Conservation (phyloP, 1,140 invertebrate species). For the Megalopta genalis region DNA sequence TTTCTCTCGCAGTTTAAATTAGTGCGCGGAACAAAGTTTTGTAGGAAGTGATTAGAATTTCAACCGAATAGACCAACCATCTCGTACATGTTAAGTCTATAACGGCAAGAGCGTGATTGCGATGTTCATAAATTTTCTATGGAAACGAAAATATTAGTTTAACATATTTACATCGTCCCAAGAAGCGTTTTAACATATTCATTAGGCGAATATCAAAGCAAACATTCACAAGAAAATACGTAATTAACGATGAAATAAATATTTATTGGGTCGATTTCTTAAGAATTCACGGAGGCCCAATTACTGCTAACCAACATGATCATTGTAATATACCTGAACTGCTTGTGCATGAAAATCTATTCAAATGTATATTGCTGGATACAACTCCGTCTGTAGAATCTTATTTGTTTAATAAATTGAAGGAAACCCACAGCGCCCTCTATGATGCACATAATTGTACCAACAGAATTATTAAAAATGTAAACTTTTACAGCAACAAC, state of each 20-base stretch:
- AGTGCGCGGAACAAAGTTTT: conserved; percentile 27
- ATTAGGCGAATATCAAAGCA: not conserved
- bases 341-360: too few relatives aligned
- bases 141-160: not conserved
- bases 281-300: too few relatives aligned
- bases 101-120: not conserved
- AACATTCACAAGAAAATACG: not conserved
- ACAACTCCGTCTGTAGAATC: too few relatives aligned
- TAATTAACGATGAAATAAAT: not conserved
- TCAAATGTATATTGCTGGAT: too few relatives aligned
- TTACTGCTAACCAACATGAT: too few relatives aligned
- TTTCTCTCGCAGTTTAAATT: not conserved
- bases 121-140: not conserved
- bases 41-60: conserved; percentile 55
- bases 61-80: conserved; percentile 33
- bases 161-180: not conserved
- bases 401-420: too few relatives aligned
- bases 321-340: too few relatives aligned
- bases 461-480: too few relatives aligned
- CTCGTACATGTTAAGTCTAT: not conserved
- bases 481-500: too few relatives aligned
- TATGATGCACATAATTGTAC: too few relatives aligned
- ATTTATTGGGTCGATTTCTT: too few relatives aligned
- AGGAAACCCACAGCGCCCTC: too few relatives aligned
- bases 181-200: not conserved